Evolutionary conservation across 1,140 invertebrate genomes (phyloP).

Genomic region (Gryllus bimaculatus): DNA sequence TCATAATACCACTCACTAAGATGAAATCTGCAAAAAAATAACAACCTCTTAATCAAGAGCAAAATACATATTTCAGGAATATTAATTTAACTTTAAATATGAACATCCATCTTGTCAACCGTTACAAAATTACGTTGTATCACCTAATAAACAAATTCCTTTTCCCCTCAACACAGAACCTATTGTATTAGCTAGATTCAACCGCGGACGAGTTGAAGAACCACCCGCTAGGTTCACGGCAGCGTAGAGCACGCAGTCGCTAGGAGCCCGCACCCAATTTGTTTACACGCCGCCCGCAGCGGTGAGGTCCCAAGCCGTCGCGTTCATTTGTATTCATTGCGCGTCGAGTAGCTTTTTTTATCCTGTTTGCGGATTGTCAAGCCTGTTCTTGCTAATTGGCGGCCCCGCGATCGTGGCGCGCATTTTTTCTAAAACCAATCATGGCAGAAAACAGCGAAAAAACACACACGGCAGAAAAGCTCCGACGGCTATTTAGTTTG

Average conservation of each 20-base stretch:
- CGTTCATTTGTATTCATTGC: background rate
- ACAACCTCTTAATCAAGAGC: too few relatives aligned
- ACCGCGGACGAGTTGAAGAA: too few relatives aligned
- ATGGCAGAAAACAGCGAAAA: background rate
- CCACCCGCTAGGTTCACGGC: too few relatives aligned
- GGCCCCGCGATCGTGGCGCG: background rate
- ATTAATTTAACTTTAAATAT: too few relatives aligned
- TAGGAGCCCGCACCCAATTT: background rate
- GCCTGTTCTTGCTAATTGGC: background rate
- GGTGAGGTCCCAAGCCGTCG: background rate
- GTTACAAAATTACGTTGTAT: too few relatives aligned
- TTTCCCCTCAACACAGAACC: too few relatives aligned
- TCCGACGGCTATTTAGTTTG: background rate
- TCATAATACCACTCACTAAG: too few relatives aligned
- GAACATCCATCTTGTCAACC: too few relatives aligned
- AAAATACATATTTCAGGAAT: too few relatives aligned
- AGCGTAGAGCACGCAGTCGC: background rate
- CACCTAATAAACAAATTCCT: too few relatives aligned
- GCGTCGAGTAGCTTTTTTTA: constrained; percentile 4
- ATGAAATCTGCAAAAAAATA: too few relatives aligned
- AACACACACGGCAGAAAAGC: background rate
- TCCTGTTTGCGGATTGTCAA: constrained; percentile 1
- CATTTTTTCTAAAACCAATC: constrained; percentile 5
- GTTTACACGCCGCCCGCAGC: background rate
- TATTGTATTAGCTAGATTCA: too few relatives aligned